Evolutionary conservation across 2,888 invertebrate species (phyloP).

Genomic region (Aphidius colemani): DNA sequence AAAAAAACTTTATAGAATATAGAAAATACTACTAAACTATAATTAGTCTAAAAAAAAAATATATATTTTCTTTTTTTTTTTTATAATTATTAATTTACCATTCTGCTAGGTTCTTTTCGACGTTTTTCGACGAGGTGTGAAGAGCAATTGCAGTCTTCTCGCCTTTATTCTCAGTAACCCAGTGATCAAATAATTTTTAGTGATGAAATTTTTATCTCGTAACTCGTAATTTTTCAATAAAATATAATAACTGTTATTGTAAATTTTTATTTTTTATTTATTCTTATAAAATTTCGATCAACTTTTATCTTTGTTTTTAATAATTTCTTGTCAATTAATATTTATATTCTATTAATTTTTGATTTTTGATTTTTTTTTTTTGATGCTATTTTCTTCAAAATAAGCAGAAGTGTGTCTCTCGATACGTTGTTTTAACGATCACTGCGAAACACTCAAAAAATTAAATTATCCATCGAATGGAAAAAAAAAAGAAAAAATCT

Average conservation of each 20-base stretch:
- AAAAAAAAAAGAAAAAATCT: background rate
- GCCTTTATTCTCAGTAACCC: too few relatives aligned
- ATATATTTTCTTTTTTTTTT: too few relatives aligned
- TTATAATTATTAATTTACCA: too few relatives aligned
- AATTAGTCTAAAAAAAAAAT: too few relatives aligned
- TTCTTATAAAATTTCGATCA: background rate
- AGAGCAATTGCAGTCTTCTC: too few relatives aligned
- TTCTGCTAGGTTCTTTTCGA: too few relatives aligned
- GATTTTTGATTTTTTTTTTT: constrained; percentile 21
- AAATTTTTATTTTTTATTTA: background rate
- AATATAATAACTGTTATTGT: background rate
- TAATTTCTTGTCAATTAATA: background rate
- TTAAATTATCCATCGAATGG: background rate
- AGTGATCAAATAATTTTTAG: too few relatives aligned
- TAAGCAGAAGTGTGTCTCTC: constrained; percentile 43
- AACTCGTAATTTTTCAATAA: too few relatives aligned
- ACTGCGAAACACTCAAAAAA: constrained; percentile 44
- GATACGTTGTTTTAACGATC: constrained; percentile 44
- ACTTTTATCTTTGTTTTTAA: background rate
- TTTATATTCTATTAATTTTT: constrained; percentile 2
- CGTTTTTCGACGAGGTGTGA: too few relatives aligned
- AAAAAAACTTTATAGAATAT: background rate
- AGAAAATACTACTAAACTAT: background rate
- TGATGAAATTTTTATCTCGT: too few relatives aligned
- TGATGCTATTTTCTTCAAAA: constrained; percentile 27